Conservation (phyloP, 2,113 vertebrate genomes). For the Lagopus muta region DNA sequence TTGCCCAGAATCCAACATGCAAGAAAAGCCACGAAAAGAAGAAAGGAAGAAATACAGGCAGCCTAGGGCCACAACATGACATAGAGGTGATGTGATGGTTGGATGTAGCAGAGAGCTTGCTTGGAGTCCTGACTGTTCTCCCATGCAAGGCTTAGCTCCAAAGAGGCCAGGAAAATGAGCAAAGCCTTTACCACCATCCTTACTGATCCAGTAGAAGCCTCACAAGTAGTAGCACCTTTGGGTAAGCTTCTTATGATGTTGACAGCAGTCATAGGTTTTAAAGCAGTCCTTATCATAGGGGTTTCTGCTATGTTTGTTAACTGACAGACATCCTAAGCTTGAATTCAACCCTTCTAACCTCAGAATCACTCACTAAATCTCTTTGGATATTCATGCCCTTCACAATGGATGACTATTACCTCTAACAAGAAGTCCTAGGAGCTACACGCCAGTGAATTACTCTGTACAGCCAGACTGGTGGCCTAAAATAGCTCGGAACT, state of each 20-base stretch:
- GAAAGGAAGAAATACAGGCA: background rate
- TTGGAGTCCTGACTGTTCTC: background rate
- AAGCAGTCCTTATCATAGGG: background rate
- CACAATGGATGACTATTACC: rapidly evolving
- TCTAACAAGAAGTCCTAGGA: background rate
- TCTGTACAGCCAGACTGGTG: background rate
- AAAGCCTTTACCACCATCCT: background rate
- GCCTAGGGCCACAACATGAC: background rate
- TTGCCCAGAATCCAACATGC: background rate
- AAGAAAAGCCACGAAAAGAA: background rate
- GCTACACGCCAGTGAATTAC: background rate
- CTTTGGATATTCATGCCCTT: background rate
- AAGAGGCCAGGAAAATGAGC: background rate
- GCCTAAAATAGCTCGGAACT: constrained; percentile 30
- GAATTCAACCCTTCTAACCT: background rate
- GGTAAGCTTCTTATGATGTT: background rate
- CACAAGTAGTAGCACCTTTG: background rate
- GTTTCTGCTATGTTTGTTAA: background rate
- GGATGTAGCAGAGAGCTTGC: background rate
- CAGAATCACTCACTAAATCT: background rate
- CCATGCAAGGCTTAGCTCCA: background rate
- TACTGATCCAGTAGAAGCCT: background rate
- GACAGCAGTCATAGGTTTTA: background rate
- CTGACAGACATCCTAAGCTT: background rate
- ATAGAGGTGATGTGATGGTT: background rate